These are phyloP conservation scores for Cirrhinus mrigala DNA, from an alignment of 2,797 vertebrate species.

Conservation along the genomic window DNA sequence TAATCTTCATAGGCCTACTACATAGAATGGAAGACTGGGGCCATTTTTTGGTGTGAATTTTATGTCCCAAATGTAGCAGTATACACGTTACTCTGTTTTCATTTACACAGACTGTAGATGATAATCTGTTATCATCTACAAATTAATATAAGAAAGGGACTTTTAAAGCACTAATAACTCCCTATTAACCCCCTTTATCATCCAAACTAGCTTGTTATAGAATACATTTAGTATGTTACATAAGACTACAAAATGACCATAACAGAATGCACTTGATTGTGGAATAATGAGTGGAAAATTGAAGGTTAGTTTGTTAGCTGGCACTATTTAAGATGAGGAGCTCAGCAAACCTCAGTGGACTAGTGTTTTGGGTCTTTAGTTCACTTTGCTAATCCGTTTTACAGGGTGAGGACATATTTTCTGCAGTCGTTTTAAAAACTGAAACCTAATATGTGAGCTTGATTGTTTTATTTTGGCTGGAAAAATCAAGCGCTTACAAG, in stretches of 20 bases:
- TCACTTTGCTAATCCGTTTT: background rate
- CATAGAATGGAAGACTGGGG: background rate
- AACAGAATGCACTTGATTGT: background rate
- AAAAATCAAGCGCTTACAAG: conserved; percentile 4
- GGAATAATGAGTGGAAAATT: background rate
- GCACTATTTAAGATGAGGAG: background rate
- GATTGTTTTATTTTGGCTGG: conserved; percentile 34
- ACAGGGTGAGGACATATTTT: conserved; percentile 24
- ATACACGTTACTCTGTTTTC: no score
- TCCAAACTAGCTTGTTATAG: background rate
- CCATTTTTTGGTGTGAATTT: background rate
- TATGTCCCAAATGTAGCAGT: background rate
- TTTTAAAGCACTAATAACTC: background rate
- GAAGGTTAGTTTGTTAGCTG: background rate
- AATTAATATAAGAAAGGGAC: background rate
- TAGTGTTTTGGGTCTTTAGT: background rate
- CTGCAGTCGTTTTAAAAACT: background rate
- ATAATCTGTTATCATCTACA: background rate
- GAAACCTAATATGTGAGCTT: conserved; percentile 16
- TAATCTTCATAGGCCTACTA: background rate
- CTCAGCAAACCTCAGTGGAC: background rate
- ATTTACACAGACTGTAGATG: background rate
- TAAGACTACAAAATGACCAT: background rate
- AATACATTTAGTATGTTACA: background rate
- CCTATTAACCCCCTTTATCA: background rate